Conservation (phyloP, 2,888 invertebrate genomes). For the Sialis lutaria region DNA sequence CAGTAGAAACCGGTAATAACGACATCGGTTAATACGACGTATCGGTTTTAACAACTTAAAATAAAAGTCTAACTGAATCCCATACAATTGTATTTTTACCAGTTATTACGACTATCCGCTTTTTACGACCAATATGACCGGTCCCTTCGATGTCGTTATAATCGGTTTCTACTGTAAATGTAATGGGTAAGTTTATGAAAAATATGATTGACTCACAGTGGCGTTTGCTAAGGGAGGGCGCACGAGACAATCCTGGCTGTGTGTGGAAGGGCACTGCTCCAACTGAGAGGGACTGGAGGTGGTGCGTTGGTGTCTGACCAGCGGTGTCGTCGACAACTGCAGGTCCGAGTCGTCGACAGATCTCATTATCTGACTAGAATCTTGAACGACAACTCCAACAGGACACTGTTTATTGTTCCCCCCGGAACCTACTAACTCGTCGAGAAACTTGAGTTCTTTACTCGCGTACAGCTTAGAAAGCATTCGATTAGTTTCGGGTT, state of each 20-base stretch:
- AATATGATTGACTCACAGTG: too few relatives aligned
- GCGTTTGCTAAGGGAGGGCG: too few relatives aligned
- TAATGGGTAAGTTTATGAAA: too few relatives aligned
- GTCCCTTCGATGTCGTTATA: too few relatives aligned
- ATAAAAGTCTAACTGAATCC: too few relatives aligned
- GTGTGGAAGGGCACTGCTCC: constrained; percentile 30
- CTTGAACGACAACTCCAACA: neutral
- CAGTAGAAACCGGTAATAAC: too few relatives aligned
- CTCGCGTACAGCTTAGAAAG: constrained; percentile 30
- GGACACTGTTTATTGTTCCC: neutral
- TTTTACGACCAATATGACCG: too few relatives aligned
- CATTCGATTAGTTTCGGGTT: constrained; percentile 33
- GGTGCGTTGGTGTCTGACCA: constrained; percentile 52
- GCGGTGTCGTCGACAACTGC: constrained; percentile 27
- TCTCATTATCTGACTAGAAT: constrained; percentile 15
- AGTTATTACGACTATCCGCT: too few relatives aligned
- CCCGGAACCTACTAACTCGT: constrained; percentile 14
- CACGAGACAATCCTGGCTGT: neutral
- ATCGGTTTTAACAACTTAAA: too few relatives aligned
- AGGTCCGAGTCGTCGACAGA: constrained; percentile 33
- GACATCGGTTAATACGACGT: too few relatives aligned
- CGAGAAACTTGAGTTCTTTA: constrained; percentile 37
- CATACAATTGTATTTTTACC: too few relatives aligned
- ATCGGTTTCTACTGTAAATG: too few relatives aligned
- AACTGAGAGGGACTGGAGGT: constrained; percentile 67